Conservation (phyloP, 2,888 invertebrate species). For the Drepana falcataria region DNA sequence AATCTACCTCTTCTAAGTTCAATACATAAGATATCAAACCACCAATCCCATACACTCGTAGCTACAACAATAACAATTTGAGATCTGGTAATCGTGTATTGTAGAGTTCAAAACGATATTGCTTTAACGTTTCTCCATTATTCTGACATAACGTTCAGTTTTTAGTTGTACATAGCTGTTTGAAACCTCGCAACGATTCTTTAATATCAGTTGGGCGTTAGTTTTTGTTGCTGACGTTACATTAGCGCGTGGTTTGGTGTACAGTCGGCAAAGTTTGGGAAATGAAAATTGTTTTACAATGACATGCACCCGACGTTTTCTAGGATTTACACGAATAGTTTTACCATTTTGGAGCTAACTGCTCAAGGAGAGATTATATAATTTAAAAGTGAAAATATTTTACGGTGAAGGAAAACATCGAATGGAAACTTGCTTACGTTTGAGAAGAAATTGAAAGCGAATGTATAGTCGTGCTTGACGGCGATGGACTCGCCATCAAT, state of each 20-base stretch:
- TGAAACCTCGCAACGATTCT: constrained; percentile 12
- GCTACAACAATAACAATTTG: too few species aligned
- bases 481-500: too few species aligned
- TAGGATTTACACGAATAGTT: background rate
- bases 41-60: too few species aligned
- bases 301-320: background rate
- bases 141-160: background rate
- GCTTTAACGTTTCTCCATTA: background rate
- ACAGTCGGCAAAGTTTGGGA: background rate
- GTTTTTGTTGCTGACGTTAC: constrained; percentile 1
- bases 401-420: too few species aligned
- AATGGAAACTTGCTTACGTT: too few species aligned
- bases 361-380: background rate
- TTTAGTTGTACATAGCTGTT: constrained; percentile 6
- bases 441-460: too few species aligned
- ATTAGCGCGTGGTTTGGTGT: background rate
- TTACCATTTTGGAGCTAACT: background rate
- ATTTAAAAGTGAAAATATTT: too few species aligned
- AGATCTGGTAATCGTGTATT: background rate
- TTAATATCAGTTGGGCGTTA: constrained; percentile 9
- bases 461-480: too few species aligned
- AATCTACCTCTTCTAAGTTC: too few species aligned
- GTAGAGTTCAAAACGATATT: background rate
- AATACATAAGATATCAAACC: too few species aligned
- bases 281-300: background rate